Evolutionary conservation across 2,113 vertebrate genomes (phyloP), one percentile per base, ranked within the genome.

Genomic region (Plectropomus leopardus): DNA sequence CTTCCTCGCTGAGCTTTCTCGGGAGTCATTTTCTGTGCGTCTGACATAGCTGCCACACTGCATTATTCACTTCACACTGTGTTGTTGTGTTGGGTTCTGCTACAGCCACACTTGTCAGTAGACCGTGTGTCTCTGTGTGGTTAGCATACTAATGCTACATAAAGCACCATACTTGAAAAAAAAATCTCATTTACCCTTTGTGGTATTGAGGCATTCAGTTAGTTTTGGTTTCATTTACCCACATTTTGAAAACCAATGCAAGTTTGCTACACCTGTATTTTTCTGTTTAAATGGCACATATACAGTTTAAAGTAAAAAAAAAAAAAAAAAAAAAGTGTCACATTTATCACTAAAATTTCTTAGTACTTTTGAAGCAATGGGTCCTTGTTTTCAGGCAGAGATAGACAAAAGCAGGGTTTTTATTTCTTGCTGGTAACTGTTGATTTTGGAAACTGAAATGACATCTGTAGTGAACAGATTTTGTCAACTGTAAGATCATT

Each of bases 61-160:
- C 82, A 86, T 92, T 80, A 83, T 64, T 86, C 89, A 78, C 84
- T 34, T 60, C 67, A 53, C 69, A 28, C 47, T 48, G 60, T 53
- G 79, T 71, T 78, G 83, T 84, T 88, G 78, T 86, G 87, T 83
- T 80, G 78, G 82, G 73, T 69, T 82, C 65, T 72, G 61, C 50
- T 48, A 44, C 61, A 63, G 71, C 64, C 73, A 72, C 58, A 30
- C 24, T 15, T 63, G 72, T 58, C 55, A 61, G 21, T 44, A 68
- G 40, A 32, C n/a, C 23, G 63, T 75, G 81, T 60, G 45, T 58
- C 40, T 68, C n/a, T 32, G 10, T 76, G 28, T 59, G 40, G 24
- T 80, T 59, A 3, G 24, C 10, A 28, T 44, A 50, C 23, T 59
- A 14, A 40, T 47, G 21, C 4, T 26, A 44, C 30, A 42, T 24